Conservation (phyloP, 2,113 vertebrate genomes). For the Coreoperca whiteheadi region DNA sequence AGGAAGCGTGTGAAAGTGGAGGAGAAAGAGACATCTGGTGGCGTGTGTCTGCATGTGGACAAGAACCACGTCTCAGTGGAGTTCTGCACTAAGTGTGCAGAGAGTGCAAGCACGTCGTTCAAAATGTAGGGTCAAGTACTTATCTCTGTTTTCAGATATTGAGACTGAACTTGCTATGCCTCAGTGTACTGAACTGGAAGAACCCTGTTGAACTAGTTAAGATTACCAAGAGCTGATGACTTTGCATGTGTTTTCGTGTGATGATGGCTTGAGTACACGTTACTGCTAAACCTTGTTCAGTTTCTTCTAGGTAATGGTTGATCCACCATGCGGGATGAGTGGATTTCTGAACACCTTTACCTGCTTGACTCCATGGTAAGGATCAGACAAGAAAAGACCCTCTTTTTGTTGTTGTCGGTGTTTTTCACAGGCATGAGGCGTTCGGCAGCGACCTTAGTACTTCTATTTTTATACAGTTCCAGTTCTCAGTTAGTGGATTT, state of each 20-base stretch:
- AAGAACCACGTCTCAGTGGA: slow-evolving; percentile 97
- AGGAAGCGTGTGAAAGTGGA: slow-evolving; percentile 86
- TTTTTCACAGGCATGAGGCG: slow-evolving; percentile 33
- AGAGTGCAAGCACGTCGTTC: slow-evolving; percentile 89
- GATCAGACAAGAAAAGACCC: slow-evolving; percentile 86
- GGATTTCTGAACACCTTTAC: slow-evolving; percentile 94
- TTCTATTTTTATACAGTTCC: slow-evolving; percentile 30
- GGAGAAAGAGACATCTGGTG: slow-evolving; percentile 86
- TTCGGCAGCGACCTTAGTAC: slow-evolving; percentile 43
- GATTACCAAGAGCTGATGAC: slow-evolving; percentile 58
- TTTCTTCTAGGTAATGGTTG: slow-evolving; percentile 99
- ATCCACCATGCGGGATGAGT: slow-evolving; percentile 94
- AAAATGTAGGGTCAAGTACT: slow-evolving; percentile 99
- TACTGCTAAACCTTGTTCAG: slow-evolving; percentile 99
- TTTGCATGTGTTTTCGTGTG: slow-evolving; percentile 73
- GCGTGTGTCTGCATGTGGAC: slow-evolving; percentile 97
- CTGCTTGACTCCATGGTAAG: slow-evolving; percentile 97
- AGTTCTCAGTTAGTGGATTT: slow-evolving; percentile 21
- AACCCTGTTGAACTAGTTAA: slow-evolving; percentile 69
- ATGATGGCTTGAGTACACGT: slow-evolving; percentile 85
- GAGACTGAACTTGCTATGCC: slow-evolving; percentile 78
- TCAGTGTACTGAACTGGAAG: slow-evolving; percentile 72
- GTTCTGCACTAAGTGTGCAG: slow-evolving; percentile 96
- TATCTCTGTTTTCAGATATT: slow-evolving; percentile 79
- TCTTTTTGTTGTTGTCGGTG: slow-evolving; percentile 22